Evolutionary conservation across 2,113 vertebrate species (phyloP).

Genomic region (Oryzias melastigma): DNA sequence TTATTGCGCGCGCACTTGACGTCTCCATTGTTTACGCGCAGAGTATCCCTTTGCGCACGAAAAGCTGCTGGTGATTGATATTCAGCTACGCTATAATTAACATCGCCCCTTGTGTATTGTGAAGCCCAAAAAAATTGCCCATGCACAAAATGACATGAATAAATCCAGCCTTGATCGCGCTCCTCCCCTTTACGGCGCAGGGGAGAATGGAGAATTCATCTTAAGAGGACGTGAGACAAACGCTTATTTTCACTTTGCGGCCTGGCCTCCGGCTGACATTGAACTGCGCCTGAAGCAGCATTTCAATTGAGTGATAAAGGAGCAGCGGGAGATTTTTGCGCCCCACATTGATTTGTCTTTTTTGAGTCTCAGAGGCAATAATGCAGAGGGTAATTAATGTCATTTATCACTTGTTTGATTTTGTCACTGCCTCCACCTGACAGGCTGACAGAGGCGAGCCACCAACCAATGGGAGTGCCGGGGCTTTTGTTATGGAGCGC

Average conservation of each 20-base stretch:
- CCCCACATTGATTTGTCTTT: slow-evolving; percentile 57
- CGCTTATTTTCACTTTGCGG: slow-evolving; percentile 41
- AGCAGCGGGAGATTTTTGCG: slow-evolving; percentile 61
- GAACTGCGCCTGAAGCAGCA: slow-evolving; percentile 54
- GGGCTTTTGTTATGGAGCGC: slow-evolving; percentile 58
- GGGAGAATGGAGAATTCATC: slow-evolving; percentile 65
- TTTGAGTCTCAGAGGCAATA: slow-evolving; percentile 58
- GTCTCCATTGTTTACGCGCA: slow-evolving; percentile 33
- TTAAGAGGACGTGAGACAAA: slow-evolving; percentile 54
- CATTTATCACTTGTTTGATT: slow-evolving; percentile 79
- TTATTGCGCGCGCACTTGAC: slow-evolving; percentile 35
- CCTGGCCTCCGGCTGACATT: slow-evolving; percentile 60
- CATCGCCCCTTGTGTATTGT: slow-evolving; percentile 44
- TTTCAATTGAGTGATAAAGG: slow-evolving; percentile 64
- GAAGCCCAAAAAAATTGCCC: slow-evolving; percentile 50
- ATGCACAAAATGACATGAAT: slow-evolving; percentile 60
- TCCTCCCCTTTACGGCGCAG: slow-evolving; percentile 34
- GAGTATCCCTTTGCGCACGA: slow-evolving; percentile 27
- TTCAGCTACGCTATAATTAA: slow-evolving; percentile 54
- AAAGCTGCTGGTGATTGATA: slow-evolving; percentile 55
- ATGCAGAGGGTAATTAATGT: slow-evolving; percentile 76
- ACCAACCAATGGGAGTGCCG: slow-evolving; percentile 61
- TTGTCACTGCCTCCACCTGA: slow-evolving; percentile 38
- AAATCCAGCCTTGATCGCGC: slow-evolving; percentile 40
- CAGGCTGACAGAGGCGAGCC: slow-evolving; percentile 61